Conservation (phyloP, 2,797 vertebrate species). For the Vipera latastei region DNA sequence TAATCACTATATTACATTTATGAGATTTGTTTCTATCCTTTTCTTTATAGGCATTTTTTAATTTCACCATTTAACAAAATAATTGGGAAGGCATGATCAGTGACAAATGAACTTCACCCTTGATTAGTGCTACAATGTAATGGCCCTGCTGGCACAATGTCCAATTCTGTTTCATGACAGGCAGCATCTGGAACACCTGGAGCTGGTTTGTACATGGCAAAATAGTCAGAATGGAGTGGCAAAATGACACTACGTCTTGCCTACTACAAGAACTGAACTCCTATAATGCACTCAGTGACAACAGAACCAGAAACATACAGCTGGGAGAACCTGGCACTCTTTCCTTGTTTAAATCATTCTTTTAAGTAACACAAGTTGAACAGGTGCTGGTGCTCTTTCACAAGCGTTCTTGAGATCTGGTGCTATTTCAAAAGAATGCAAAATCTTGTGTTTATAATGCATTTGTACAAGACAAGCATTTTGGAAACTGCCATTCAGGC, state of each 20-base stretch:
- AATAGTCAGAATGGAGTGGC: not conserved
- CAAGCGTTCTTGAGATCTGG: not conserved
- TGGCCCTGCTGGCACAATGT: not conserved
- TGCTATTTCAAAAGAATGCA: not conserved
- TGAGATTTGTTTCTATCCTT: not conserved
- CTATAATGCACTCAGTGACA: not conserved
- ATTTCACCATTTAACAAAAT: not conserved
- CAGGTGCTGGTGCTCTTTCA: not conserved
- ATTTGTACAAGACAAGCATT: not conserved
- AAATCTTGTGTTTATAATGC: not conserved
- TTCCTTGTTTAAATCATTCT: not conserved
- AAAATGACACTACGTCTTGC: not conserved
- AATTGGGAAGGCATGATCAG: not conserved
- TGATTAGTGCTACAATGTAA: not conserved
- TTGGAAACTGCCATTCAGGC: not conserved
- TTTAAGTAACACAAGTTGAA: not conserved
- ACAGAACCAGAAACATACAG: not conserved
- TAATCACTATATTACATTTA: not conserved
- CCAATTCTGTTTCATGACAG: not conserved
- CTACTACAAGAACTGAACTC: not conserved
- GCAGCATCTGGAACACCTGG: not conserved
- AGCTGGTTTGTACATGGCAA: not conserved
- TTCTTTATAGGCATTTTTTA: not conserved
- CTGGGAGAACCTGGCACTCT: not conserved
- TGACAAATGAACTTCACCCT: not conserved